Evolutionary conservation across 2,113 vertebrate species (phyloP).

Genomic region (Spizaetus ornatus): DNA sequence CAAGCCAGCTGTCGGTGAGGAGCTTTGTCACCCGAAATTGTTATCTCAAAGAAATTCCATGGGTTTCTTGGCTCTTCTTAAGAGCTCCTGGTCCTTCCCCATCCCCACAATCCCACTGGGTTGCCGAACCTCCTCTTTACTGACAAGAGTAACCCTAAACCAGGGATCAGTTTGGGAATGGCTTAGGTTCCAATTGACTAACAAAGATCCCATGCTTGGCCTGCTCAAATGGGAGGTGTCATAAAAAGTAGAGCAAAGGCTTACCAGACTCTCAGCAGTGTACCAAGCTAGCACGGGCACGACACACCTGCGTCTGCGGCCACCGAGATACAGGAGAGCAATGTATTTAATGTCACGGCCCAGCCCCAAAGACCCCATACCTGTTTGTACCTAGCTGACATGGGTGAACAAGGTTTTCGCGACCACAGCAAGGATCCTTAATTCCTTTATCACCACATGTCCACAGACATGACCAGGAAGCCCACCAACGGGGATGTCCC

Average conservation of each 20-base stretch:
- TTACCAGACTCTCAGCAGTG: neutral
- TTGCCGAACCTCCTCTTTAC: neutral
- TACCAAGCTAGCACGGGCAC: rapidly evolving
- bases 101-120: neutral
- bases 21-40: neutral
- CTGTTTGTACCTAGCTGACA: neutral
- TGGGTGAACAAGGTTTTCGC: neutral
- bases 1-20: neutral
- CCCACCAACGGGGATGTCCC: neutral
- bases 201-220: neutral
- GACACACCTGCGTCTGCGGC: neutral
- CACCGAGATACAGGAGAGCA: neutral
- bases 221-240: neutral
- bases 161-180: neutral
- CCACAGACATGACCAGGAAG: neutral
- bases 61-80: neutral
- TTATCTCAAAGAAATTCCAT: neutral
- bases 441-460: rapidly evolving
- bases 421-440: neutral
- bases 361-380: neutral
- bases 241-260: neutral
- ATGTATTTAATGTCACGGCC: neutral
- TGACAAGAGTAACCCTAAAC: neutral
- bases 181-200: neutral
- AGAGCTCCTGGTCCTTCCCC: neutral